Base-by-base conservation (phyloP, 2,888 invertebrate species). In the Hemaris fuciformis region DNA sequence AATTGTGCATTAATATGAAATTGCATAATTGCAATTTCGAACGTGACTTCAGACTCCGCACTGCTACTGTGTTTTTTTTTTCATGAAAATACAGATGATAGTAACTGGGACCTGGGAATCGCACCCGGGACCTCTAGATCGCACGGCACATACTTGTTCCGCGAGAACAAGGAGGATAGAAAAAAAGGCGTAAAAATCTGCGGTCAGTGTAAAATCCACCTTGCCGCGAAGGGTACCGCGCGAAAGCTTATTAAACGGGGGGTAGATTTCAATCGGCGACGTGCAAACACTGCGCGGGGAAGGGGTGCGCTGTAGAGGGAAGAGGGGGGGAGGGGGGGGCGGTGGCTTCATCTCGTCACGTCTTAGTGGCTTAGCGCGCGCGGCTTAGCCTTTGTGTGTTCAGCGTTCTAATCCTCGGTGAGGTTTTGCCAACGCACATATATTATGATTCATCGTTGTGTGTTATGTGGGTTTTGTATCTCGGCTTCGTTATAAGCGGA, bases 211-310 rank as follows among this genome's bases (percentile, higher is more conserved):
- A 18, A 53, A 53, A 3, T 10, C 27, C 27, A 10, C 27, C 8
- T 31, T 18, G 31, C 27, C 15, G 6, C 18, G 53, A 31, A 31
- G 53, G 4, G 53, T 15, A 64, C 56, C 59, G 57, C 60, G 65
- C 63, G 61, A 46, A 67, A 76, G 79, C 75, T 80, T 80, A 79
- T 81, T 79, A 80, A 76, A 79, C 68, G 63, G 72, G 38, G 80
- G 75, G 72, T 76, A 75, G 73, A 75, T 75, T 71, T 66, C 70
- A 70, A 74, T 75, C 72, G 70, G 66, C 46, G 63, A 57, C 56
- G 46, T 22, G 70, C 65, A 67, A 70, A 71, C 70, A 70, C 15
- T 20, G 2, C 43, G 18, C 25, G 3, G 1, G 8, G 8, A 18
- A 10, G 15, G 1, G n/a, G n/a, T n/a, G n/a, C n/a, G n/a, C n/a